Percentiles rank a stretch among this genome's conserved stretches.
Evolutionary conservation across 2,113 vertebrate species (phyloP).

Genomic region (Poicephalus meyeri): DNA sequence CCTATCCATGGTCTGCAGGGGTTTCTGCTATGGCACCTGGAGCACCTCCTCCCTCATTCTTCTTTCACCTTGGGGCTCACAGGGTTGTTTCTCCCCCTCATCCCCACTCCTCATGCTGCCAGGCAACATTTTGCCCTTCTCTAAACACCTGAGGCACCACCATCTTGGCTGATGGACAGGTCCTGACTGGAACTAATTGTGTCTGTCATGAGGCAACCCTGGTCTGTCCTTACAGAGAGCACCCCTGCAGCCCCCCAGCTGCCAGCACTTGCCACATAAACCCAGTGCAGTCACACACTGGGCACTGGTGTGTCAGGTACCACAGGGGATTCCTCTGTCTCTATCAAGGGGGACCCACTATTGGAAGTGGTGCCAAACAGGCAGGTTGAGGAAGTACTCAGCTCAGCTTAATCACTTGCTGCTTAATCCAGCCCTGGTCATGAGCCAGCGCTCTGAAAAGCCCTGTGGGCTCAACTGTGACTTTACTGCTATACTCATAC

Average conservation of each 20-base stretch:
- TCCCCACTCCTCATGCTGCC: neutral
- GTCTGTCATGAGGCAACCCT: accelerated
- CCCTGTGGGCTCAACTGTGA: neutral
- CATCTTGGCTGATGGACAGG: neutral
- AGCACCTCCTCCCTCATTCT: neutral
- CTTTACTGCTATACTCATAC: neutral
- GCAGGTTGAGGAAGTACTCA: neutral
- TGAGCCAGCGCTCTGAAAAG: neutral
- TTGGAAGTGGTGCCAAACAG: neutral
- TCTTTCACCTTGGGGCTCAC: neutral
- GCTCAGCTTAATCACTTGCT: neutral
- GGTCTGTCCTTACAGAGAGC: neutral
- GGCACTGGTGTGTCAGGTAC: neutral
- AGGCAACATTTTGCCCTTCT: neutral
- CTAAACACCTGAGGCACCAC: neutral
- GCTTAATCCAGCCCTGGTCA: neutral
- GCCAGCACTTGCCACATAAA: accelerated
- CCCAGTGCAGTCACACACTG: neutral
- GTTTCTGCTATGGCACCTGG: neutral
- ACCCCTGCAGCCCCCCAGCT: too few relatives aligned
- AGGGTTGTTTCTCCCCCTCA: neutral
- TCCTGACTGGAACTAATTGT: neutral
- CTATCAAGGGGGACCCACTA: neutral
- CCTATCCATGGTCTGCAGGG: neutral
- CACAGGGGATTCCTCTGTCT: too few relatives aligned